phyloP scores from a whole-genome alignment of 1,140 invertebrate species.

The Meloidogyne hapla region DNA sequence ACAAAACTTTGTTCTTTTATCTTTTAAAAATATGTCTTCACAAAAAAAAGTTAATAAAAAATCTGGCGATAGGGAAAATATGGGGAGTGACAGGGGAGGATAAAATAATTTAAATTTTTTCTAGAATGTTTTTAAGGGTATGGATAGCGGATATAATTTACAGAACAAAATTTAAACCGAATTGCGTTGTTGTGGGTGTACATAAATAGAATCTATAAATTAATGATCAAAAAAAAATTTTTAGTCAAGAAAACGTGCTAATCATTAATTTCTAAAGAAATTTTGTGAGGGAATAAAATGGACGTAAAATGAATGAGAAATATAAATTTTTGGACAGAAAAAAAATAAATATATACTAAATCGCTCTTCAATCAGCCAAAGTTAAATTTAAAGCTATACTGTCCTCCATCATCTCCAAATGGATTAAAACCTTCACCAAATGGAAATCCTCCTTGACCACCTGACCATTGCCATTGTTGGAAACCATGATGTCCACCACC shows the following conservation, averaged over 20 bases:
- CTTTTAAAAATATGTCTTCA: too few species aligned
- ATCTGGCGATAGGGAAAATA: too few species aligned
- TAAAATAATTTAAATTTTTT: too few species aligned
- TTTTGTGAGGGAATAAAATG: neutral
- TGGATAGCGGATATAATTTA: too few species aligned
- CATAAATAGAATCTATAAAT: neutral
- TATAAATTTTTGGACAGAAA: neutral
- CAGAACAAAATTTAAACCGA: too few species aligned
- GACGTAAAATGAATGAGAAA: neutral
- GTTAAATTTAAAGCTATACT: constrained; percentile 88
- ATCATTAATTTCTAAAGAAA: neutral
- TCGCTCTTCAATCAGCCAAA: constrained; percentile 28
- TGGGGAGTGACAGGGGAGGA: too few species aligned
- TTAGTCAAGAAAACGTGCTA: neutral
- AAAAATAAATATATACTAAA: neutral
- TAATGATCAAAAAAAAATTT: constrained; percentile 6
- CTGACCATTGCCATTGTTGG: constrained; percentile 61
- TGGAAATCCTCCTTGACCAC: constrained; percentile 70
- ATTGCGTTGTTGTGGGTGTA: too few species aligned
- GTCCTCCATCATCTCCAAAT: constrained; percentile 66
- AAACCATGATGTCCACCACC: constrained; percentile 70
- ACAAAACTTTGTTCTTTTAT: too few species aligned
- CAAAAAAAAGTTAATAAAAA: too few species aligned
- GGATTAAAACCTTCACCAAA: constrained; percentile 72
- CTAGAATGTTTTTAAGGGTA: too few species aligned